Evolutionary conservation across 2,113 vertebrate species (phyloP).

Genomic region (Amblyornis subalaris): DNA sequence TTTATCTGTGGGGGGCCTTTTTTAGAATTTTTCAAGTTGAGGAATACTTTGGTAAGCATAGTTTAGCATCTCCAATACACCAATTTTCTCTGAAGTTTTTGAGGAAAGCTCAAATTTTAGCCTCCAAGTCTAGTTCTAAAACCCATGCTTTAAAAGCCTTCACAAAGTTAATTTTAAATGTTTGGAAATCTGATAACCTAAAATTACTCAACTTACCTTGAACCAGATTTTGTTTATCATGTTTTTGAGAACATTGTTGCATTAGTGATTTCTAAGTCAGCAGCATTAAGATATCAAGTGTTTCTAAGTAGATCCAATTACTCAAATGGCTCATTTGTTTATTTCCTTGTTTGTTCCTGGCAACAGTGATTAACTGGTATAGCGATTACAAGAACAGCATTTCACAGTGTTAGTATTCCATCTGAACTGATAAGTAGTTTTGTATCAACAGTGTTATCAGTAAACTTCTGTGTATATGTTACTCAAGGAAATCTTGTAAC

Average conservation of each 20-base stretch:
- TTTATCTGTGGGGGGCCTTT: accelerated
- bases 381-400: neutral
- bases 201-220: neutral
- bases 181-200: neutral
- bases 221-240: neutral
- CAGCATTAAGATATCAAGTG: neutral
- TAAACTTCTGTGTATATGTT: neutral
- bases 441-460: neutral
- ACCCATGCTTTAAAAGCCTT: neutral
- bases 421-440: neutral
- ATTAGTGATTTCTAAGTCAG: neutral
- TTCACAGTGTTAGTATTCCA: neutral
- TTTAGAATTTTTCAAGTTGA: neutral
- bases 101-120: neutral
- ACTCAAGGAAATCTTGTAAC: neutral
- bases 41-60: neutral
- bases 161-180: neutral
- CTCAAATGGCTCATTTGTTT: neutral
- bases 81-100: neutral
- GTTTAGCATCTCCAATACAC: neutral
- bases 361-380: neutral
- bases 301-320: neutral
- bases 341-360: neutral
- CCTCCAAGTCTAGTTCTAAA: neutral
- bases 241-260: neutral